A percentile compares a stretch with the other conserved stretches of the same genome.
Conservation (phyloP, 1,140 invertebrate genomes). For the Macrotrachela quadricornifera region DNA sequence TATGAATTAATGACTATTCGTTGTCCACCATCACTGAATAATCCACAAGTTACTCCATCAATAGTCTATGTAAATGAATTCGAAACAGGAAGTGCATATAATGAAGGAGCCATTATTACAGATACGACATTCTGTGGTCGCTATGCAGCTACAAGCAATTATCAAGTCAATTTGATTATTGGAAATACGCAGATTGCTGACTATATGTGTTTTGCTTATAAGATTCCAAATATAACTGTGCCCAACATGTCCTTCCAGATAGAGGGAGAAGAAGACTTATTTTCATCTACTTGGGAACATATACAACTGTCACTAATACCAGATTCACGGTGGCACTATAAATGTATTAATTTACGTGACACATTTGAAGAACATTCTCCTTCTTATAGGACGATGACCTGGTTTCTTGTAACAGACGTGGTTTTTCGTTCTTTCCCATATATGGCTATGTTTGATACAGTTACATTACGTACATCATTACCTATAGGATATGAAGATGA, state of each 20-base stretch:
- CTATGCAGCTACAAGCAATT: neutral
- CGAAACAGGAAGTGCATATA: neutral
- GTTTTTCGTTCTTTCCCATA: no score
- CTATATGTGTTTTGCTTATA: no score
- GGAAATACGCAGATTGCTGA: no score
- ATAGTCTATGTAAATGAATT: neutral
- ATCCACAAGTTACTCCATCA: neutral
- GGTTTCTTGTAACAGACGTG: no score
- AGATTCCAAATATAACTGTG: no score
- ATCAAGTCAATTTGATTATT: no score
- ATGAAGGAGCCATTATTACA: neutral
- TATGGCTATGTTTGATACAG: neutral
- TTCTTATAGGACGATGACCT: neutral
- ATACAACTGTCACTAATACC: neutral
- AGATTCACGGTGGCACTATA: conserved; percentile 5
- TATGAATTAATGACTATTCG: neutral
- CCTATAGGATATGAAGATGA: neutral
- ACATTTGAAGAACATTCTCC: no score
- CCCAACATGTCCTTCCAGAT: no score
- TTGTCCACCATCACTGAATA: neutral
- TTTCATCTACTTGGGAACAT: no score
- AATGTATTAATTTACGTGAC: neutral
- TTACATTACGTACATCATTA: conserved; percentile 1
- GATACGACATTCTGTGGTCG: conserved; percentile 7
- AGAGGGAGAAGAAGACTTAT: no score